These are phyloP conservation scores for Laupala kohalensis DNA, from an alignment of 1,140 invertebrate genomes.

Conservation along the genomic window DNA sequence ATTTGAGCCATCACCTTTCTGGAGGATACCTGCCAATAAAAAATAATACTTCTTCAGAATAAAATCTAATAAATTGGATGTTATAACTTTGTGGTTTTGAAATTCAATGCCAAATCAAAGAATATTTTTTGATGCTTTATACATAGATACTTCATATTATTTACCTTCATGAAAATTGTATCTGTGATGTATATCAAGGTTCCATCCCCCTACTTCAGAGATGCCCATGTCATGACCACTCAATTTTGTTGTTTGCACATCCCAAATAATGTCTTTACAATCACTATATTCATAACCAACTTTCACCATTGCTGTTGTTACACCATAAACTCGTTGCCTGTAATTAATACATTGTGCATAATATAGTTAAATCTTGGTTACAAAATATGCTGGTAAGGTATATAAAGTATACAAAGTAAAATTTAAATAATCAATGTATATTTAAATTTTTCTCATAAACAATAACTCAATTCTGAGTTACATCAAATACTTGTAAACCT, in stretches of 20 bases:
- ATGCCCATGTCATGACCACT: constrained; percentile 94
- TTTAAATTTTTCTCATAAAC: constrained; percentile 4
- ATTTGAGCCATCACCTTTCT: constrained; percentile 94
- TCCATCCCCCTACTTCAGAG: constrained; percentile 92
- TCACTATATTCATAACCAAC: constrained; percentile 91
- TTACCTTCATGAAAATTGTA: constrained; percentile 94
- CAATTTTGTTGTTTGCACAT: constrained; percentile 84
- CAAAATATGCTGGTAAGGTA: not conserved
- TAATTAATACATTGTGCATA: constrained; percentile 12
- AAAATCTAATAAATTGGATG: not conserved
- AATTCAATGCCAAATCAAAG: not conserved
- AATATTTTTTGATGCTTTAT: too few relatives aligned
- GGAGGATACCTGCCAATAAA: constrained; percentile 61
- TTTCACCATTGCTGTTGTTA: constrained; percentile 81
- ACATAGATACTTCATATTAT: too few relatives aligned
- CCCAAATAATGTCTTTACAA: constrained; percentile 90
- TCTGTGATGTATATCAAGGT: constrained; percentile 90
- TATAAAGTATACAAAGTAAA: not conserved
- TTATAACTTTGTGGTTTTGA: not conserved
- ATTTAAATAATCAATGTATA: not conserved
- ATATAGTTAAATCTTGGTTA: constrained; percentile 2
- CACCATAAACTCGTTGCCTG: constrained; percentile 82
- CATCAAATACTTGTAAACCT: too few relatives aligned
- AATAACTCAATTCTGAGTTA: too few relatives aligned
- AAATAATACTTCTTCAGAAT: constrained; percentile 8